Conservation (phyloP, 2,113 vertebrate species). For the Colossoma macropomum region DNA sequence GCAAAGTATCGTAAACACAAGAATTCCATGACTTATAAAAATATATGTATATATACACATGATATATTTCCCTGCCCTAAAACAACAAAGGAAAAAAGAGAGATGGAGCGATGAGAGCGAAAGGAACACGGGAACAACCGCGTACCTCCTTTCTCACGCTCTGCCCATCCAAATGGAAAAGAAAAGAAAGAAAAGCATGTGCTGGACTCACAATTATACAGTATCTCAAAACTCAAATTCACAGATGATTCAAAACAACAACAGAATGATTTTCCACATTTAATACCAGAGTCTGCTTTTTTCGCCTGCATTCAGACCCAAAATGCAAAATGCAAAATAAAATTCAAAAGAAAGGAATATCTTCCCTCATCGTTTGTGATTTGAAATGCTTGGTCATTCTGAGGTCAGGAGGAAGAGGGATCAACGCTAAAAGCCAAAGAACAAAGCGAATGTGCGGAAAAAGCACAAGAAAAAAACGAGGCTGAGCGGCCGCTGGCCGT, state of each 20-base stretch:
- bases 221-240: slow-evolving; percentile 79
- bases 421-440: background rate
- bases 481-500: no score
- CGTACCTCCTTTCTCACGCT: background rate
- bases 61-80: slow-evolving; percentile 52
- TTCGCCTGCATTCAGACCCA: slow-evolving; percentile 31
- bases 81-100: background rate
- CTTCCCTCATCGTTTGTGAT: background rate
- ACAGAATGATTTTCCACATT: slow-evolving; percentile 70
- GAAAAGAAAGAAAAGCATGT: slow-evolving; percentile 46
- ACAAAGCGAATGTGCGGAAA: background rate
- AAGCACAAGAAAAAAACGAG: no score
- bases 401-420: background rate
- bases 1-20: slow-evolving; percentile 65
- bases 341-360: background rate
- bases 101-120: background rate
- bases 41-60: slow-evolving; percentile 65
- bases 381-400: slow-evolving; percentile 24
- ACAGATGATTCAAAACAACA: slow-evolving; percentile 68
- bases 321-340: background rate
- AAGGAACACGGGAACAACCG: no score
- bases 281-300: slow-evolving; percentile 53
- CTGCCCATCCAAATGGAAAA: background rate
- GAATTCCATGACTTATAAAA: slow-evolving; percentile 73
- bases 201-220: slow-evolving; percentile 64